Conservation (phyloP, 2,797 vertebrate genomes). For the Parauchenoglanis punctatus region DNA sequence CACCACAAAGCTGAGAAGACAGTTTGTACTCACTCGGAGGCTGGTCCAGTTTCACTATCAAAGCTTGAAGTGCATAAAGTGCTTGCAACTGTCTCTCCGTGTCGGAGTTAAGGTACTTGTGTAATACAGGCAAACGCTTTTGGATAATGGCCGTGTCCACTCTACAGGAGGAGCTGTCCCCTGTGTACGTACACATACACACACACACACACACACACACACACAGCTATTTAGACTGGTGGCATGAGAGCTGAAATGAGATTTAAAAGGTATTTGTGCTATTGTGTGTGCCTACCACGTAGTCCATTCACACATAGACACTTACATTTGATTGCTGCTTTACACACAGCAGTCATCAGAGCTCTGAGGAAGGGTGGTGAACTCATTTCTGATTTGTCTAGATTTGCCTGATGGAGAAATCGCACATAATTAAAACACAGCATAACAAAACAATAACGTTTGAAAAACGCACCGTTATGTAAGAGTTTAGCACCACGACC, state of each 20-base stretch:
- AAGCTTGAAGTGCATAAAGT: constrained; percentile 99
- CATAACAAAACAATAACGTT: background rate
- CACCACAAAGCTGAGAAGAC: background rate
- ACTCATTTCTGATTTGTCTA: constrained; percentile 96
- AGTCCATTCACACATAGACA: background rate
- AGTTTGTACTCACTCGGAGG: constrained; percentile 90
- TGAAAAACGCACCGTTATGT: background rate
- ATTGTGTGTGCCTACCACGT: too few species aligned
- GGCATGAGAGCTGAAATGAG: background rate
- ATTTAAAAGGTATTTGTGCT: background rate
- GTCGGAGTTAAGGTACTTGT: constrained; percentile 99
- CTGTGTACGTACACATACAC: constrained; percentile 68
- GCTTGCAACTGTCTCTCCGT: constrained; percentile 99
- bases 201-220: constrained; percentile 51
- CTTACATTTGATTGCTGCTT: constrained; percentile 96
- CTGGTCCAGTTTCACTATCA: constrained; percentile 97
- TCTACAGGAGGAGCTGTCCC: constrained; percentile 87
- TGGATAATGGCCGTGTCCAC: constrained; percentile 95
- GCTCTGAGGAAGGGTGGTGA: constrained; percentile 97
- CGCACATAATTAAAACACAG: background rate
- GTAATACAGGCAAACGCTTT: constrained; percentile 94
- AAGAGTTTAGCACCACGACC: background rate
- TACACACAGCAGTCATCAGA: constrained; percentile 98
- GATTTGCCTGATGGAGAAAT: constrained; percentile 82
- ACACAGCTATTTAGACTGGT: background rate